Evolutionary conservation across 2,797 vertebrate genomes (phyloP), one percentile per base, ranked within the genome.

Genomic region (Cephalopachus bancanus): DNA sequence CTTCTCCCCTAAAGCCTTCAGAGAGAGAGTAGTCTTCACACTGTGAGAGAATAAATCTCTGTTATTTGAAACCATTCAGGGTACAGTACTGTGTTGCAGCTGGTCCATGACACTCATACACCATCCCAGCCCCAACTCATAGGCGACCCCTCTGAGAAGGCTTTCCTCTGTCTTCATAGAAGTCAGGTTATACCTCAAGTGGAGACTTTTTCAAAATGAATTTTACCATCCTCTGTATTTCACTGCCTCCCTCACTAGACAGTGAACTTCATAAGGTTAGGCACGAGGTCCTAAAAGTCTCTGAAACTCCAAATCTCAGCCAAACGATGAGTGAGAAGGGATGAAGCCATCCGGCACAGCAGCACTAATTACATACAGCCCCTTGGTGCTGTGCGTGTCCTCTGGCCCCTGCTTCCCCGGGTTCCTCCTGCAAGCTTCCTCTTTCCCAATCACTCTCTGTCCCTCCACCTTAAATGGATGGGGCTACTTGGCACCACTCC

Each of bases 211-310:
- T 79, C 60, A 26, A 15, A 51, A 3, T 3, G 19, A 51, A 49
- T 3, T 2, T 17, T 12, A 10, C 57, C 11, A 1, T 0, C 17
- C 17, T 57, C 2, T 37, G 7, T 15, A 2, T 2, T 11, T 65
- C n/a, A 28, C 33, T 5, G 2, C 3, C 11, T 17, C 8, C 26
- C 4, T 5, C 17, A 12, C 26, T 2, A 60, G 49, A 17, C 15
- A 1, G 17, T 1, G 19, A 17, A 6, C 60, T 22, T 55, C 26
- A 20, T 0, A 3, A 55, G 37, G 51, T 37, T 11, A 69, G 30
- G 11, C 1, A 0, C 4, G 3, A 49, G 24, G 24, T 8, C 57
- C 64, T 72, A 49, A 7, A 26, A 0, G 0, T n/a, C 20, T 26
- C 78, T 10, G 26, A 79, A 72, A 22, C 44, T 20, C 57, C 19